These are phyloP conservation scores for Campylomormyrus numenius DNA, from an alignment of 2,113 vertebrate species.

Conservation along the genomic window DNA sequence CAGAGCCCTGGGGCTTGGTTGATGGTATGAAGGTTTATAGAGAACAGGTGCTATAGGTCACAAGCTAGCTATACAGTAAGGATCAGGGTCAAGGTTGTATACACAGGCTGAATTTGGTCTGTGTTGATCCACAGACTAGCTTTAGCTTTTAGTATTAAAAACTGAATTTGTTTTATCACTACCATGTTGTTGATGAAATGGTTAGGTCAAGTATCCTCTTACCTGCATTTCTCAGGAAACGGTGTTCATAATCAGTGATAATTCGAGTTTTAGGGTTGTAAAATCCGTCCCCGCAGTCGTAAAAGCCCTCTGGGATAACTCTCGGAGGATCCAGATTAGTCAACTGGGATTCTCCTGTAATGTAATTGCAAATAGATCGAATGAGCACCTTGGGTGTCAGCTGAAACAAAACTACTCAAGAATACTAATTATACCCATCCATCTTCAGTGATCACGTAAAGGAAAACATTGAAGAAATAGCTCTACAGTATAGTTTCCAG, in stretches of 20 bases:
- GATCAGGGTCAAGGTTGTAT: neutral
- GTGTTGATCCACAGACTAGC: neutral
- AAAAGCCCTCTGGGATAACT: constrained; percentile 71
- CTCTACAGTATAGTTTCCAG: neutral
- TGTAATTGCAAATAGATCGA: neutral
- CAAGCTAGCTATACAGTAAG: neutral
- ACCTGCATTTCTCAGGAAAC: constrained; percentile 85
- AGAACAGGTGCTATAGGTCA: neutral
- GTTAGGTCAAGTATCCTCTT: constrained; percentile 22
- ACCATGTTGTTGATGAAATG: neutral
- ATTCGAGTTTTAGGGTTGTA: constrained; percentile 73
- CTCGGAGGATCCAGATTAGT: constrained; percentile 70
- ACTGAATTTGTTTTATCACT: neutral
- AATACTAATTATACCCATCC: neutral
- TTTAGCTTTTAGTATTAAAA: neutral
- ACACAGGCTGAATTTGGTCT: neutral
- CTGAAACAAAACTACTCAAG: neutral
- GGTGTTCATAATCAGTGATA: constrained; percentile 61
- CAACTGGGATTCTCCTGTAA: constrained; percentile 74
- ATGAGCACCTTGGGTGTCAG: neutral
- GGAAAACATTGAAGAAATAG: neutral
- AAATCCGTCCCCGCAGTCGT: constrained; percentile 89
- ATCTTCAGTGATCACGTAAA: neutral
- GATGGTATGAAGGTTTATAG: neutral
- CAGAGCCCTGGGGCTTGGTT: neutral